Evolutionary conservation across 2,113 vertebrate genomes (phyloP), one percentile per base, ranked within the genome.

Genomic region (Corydoras sp.): DNA sequence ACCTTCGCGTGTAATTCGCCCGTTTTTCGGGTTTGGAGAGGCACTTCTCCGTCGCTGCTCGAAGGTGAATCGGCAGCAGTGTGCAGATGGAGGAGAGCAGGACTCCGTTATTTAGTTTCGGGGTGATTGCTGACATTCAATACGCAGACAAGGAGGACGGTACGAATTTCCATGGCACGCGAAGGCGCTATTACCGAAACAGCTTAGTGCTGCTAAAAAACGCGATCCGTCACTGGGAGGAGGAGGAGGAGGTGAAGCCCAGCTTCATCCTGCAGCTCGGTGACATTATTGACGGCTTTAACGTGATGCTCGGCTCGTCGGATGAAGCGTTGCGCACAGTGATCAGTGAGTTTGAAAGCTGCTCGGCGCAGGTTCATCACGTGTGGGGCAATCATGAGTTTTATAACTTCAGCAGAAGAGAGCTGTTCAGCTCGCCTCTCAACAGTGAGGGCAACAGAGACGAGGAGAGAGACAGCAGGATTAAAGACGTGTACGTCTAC

Each of bases 371-470:
- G 5, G 90, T 95, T 2, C 93, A 97, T 68, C 94, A 99, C 29
- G 85, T 91, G 0, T 99, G 95, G 96, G 95, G 95, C 0, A 99
- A 99, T 81, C 96, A 99, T 18, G 96, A 99, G 79, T 87, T 98
- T 3, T 99, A 98, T 24, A 99, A 98, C 85, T 99, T 98, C 83
- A 92, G 82, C 77, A 83, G 95, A 78, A 79, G 87, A 14, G 78
- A 73, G 50, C 85, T 98, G 76, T 69, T 76, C 14, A 62, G 35
- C 5, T 96, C 82, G 0, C 60, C 71, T 54, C 91, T 99, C 55
- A 91, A 92, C 86, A 94, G 87, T 59, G 80, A 80, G 0, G 73
- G 43, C 0, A 65, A 76, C 9, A 56, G 80, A 29, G 83, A 77
- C 0, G 2, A 58, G 0, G 73, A 55, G 9, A 58, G 10, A 7